These are phyloP conservation scores for Micromussa lordhowensis DNA, from an alignment of 92 coral and sea anemone genomes.

Conservation along the genomic window DNA sequence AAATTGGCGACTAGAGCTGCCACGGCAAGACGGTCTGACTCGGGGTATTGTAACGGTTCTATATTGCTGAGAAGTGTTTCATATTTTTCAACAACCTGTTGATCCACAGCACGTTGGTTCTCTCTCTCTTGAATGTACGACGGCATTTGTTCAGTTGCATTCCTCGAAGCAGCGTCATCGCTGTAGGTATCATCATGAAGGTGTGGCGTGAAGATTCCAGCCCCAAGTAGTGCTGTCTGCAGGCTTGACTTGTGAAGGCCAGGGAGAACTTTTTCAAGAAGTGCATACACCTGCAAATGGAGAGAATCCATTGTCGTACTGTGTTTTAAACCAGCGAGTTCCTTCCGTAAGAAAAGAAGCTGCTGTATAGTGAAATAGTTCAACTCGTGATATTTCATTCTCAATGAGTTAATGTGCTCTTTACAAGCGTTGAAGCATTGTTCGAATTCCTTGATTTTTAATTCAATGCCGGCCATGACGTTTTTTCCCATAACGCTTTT, in stretches of 20 bases:
- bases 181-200: background rate
- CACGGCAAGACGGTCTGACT: constrained; percentile 59
- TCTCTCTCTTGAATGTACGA: background rate
- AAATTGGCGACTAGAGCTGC: constrained; percentile 61
- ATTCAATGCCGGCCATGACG: constrained; percentile 43
- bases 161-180: background rate
- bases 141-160: background rate
- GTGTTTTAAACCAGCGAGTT: constrained; percentile 65
- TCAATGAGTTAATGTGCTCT: constrained; percentile 43
- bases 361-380: constrained; percentile 86
- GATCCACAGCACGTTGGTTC: background rate
- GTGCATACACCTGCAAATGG: constrained; percentile 59
- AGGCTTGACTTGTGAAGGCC: constrained; percentile 38
- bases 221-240: constrained; percentile 12
- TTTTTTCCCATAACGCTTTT: constrained; percentile 32
- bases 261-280: constrained; percentile 71
- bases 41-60: constrained; percentile 43
- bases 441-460: constrained; percentile 62
- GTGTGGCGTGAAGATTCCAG: background rate
- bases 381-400: constrained; percentile 61
- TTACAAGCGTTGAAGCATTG: constrained; percentile 45
- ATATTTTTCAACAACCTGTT: constrained; percentile 29
- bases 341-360: constrained; percentile 73
- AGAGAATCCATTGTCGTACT: constrained; percentile 21
- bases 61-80: constrained; percentile 10